Evolutionary conservation across 92 coral and sea anemone species (phyloP), one percentile per base, ranked within the genome.

Genomic region (Heteractis magnifica): DNA sequence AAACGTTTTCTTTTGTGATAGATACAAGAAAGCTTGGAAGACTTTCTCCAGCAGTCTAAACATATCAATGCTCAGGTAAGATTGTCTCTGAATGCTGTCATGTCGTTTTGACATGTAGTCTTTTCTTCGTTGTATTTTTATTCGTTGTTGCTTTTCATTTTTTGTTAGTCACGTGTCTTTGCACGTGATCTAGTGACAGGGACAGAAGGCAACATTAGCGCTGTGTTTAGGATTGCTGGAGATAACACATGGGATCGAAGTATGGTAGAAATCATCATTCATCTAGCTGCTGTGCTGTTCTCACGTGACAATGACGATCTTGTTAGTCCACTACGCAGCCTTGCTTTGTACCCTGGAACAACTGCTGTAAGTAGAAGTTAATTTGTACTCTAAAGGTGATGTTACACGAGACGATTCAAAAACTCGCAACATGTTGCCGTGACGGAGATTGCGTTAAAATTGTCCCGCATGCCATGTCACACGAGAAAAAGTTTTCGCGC

Each of bases 231-330:
- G 34, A 49, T 70, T 23, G 77, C 84, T 70, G 77, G 64, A 49
- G 50, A 70, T 19, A 59, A 13, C 52, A 9, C 84, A 3, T 81
- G 76, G 60, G 86, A 85, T 41, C 56, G 71, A 11, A 83, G 83
- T 51, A 58, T 89, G 81, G 76, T 81, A 6, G 88, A 89, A 83
- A 71, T 89, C 15, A 52, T 85, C 49, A 23, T 89, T 41, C 92
- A 89, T 21, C 83, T 64, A 8, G 78, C 89, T 56, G 44, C 82
- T 59, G 84, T 89, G 71, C 78, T 89, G n/a, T 65, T 15, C 19
- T 51, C 77, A 70, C 76, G 77, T 8, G 50, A 49, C 55, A 50
- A 70, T 11, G 77, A 81, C 49, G 84, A 60, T 9, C 59, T 70
- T 70, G 60, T 71, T 81, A 70, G 84, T 21, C 84, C 84, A 68